Base-by-base conservation (phyloP, 2,797 vertebrate genomes). In the Acanthurus tractus region DNA sequence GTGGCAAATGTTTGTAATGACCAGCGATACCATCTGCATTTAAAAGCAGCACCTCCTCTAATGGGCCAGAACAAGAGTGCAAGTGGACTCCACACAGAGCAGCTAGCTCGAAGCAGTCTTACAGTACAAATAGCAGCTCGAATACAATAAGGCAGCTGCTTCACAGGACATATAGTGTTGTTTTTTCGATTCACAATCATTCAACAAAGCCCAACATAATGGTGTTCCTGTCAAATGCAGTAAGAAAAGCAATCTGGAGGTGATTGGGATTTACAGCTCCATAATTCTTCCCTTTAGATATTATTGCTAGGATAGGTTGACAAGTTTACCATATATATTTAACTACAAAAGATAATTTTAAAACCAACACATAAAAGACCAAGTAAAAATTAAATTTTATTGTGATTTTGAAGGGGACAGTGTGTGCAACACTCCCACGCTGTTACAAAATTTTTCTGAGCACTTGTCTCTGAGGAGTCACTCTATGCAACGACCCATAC, bases 11-110 rank as follows among this genome's bases (percentile, higher is more conserved):
- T 56, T 12, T 29, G 14, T 25, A 38, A 63, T 1, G 7, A 63
- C 10, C 22, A 44, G 0, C 22, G 2, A 44, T 5, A 45, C n/a
- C 36, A 20, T 13, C 5, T 0, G 13, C 15, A 49, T 66, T 66
- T 49, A 10, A 74, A 53, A 34, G n/a, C 36, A 74, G 53, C 34
- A 56, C 8, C 6, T 66, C 18, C n/a, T 18, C 8, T 54, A 53
- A 71, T 62, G 48, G 18, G n/a, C 44, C 59, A 49, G 42, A 25
- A 49, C 0, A 4, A 48, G 22, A 18, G 10, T 25, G 11, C 20
- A 36, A 7, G 18, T 42, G 6, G 6, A 25, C 20, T 50, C 14
- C 59, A 40, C 14, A 58, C 10, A 44, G 12, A 23, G n/a, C 8
- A 46, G 18, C 34, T 14, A 8, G 42, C 13, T 15, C 3, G 2